These are phyloP conservation scores for Drosophila sulfurigaster DNA, from an alignment of 1,140 invertebrate genomes.

Conservation along the genomic window DNA sequence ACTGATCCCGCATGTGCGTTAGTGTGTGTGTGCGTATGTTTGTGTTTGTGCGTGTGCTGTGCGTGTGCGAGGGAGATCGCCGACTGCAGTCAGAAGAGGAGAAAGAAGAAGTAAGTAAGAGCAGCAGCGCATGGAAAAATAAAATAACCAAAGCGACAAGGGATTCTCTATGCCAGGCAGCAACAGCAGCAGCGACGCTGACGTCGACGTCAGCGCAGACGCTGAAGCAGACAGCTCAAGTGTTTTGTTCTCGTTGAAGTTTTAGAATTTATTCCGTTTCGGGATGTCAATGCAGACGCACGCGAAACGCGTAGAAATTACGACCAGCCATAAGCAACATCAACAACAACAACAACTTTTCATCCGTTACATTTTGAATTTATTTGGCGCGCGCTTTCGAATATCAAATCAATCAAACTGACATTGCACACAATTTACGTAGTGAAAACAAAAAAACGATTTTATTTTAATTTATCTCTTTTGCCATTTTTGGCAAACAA, in stretches of 20 bases:
- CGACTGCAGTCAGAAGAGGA: conserved; percentile 60
- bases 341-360: conserved; percentile 33
- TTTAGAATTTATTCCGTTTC: conserved; percentile 85
- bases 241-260: conserved; percentile 81
- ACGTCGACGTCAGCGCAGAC: conserved; percentile 27
- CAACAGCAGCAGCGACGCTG: background rate
- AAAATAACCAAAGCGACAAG: conserved; percentile 63
- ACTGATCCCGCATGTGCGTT: conserved; percentile 66
- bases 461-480: conserved; percentile 32
- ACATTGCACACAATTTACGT: conserved; percentile 35
- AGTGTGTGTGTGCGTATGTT: conserved; percentile 27
- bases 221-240: conserved; percentile 44
- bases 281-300: conserved; percentile 83
- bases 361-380: conserved; percentile 51
- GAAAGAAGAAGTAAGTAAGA: conserved; percentile 51
- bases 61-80: conserved; percentile 56
- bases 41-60: conserved; percentile 17
- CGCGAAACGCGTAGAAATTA: conserved; percentile 61
- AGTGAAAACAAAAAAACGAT: conserved; percentile 43
- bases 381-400: conserved; percentile 50
- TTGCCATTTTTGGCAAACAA: conserved; percentile 57
- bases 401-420: conserved; percentile 54
- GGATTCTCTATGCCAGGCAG: conserved; percentile 68
- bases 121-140: conserved; percentile 55
- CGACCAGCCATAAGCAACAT: conserved; percentile 27